Evolutionary conservation across 2,797 vertebrate genomes (phyloP).

Genomic region (Acanthis flammea): DNA sequence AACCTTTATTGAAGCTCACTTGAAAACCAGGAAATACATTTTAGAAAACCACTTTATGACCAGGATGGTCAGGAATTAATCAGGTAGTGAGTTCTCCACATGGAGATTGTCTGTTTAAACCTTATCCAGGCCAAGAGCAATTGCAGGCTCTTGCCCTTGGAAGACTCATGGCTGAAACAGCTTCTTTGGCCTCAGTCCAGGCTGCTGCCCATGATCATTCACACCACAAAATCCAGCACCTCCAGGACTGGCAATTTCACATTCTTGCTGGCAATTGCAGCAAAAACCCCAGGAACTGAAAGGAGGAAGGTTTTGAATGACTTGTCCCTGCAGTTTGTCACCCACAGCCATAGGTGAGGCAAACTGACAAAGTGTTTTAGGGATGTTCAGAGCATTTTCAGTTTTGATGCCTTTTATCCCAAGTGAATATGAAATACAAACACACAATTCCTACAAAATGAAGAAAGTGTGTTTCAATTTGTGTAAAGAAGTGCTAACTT

Average conservation of each 20-base stretch:
- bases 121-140: background rate
- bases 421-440: background rate
- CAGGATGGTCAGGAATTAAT: slow-evolving; percentile 8
- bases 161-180: background rate
- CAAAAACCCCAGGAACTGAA: background rate
- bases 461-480: background rate
- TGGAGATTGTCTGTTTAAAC: slow-evolving; percentile 11
- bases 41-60: slow-evolving; percentile 13
- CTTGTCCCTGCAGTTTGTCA: background rate
- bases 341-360: background rate
- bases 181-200: background rate
- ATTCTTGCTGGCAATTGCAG: background rate
- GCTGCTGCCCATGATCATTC: background rate
- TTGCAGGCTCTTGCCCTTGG: background rate
- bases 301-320: background rate
- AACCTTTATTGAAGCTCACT: background rate
- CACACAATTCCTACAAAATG: background rate
- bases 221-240: background rate
- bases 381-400: background rate
- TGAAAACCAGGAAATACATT: background rate
- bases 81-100: background rate
- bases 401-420: background rate
- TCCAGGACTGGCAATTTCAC: background rate
- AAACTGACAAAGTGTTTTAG: background rate
- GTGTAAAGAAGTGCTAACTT: background rate